A percentile compares a stretch with the other conserved stretches of the same genome.
phyloP scores from a whole-genome alignment of 2,888 invertebrate species.

The Cephonodes hylas region DNA sequence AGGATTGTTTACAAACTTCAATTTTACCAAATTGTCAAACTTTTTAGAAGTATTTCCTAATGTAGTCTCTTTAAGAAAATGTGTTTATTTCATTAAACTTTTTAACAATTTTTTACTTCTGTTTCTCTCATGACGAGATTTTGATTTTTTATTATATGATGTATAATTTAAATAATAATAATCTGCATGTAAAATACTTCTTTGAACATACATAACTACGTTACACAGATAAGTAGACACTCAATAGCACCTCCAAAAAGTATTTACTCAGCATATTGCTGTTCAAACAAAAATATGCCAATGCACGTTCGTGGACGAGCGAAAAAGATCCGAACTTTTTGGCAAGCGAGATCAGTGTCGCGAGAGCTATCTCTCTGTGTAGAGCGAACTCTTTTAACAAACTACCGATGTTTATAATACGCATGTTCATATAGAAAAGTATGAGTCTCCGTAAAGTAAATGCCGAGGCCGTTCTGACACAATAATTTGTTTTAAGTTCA shows the following conservation, averaged over 20 bases:
- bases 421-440: background rate
- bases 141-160: too few species aligned
- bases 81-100: background rate
- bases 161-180: too few species aligned
- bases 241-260: background rate
- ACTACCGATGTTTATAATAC: background rate
- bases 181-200: background rate
- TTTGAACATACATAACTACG: background rate
- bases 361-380: background rate
- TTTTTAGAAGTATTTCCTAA: background rate
- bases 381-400: background rate
- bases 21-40: background rate
- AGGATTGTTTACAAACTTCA: background rate
- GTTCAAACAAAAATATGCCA: background rate
- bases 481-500: too few species aligned
- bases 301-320: background rate
- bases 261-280: background rate
- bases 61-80: background rate
- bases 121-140: too few species aligned
- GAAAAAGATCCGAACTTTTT: background rate
- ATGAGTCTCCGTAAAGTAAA: background rate
- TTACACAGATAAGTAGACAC: background rate
- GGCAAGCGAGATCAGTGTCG: background rate
- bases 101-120: background rate
- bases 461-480: too few species aligned